phyloP scores from a whole-genome alignment of 1,140 invertebrate species.

The Pogonus chalceus region DNA sequence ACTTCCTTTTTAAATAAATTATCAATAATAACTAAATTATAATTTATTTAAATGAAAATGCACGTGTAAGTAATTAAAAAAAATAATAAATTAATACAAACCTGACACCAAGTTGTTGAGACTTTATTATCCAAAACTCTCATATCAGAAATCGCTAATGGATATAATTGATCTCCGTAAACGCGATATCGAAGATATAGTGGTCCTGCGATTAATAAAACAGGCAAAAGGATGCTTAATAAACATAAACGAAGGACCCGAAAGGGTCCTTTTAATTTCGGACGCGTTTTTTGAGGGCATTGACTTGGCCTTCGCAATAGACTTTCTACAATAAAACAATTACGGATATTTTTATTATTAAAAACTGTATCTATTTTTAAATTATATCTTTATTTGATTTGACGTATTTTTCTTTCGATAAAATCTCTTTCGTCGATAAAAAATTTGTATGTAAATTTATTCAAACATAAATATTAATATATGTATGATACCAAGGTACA shows the following conservation, averaged over 20 bases:
- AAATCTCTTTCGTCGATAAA: too few species aligned
- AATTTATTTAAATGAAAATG: neutral
- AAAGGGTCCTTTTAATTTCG: slow-evolving; percentile 46
- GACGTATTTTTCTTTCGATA: too few species aligned
- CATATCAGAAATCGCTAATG: slow-evolving; percentile 66
- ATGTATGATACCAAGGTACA: too few species aligned
- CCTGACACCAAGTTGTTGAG: slow-evolving; percentile 71
- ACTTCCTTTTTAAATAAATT: too few species aligned
- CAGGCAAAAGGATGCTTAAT: slow-evolving; percentile 52
- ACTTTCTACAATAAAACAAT: slow-evolving; percentile 1
- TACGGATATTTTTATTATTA: neutral
- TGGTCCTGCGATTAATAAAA: slow-evolving; percentile 52
- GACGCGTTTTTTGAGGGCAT: slow-evolving; percentile 33
- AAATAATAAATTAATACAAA: slow-evolving; percentile 27
- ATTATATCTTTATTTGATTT: too few species aligned
- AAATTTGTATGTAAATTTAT: too few species aligned
- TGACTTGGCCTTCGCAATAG: slow-evolving; percentile 8
- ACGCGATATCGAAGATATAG: slow-evolving; percentile 57
- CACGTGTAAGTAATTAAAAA: neutral
- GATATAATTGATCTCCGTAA: slow-evolving; percentile 56
- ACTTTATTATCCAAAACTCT: slow-evolving; percentile 57
- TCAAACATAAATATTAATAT: too few species aligned
- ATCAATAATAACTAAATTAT: neutral
- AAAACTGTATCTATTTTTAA: too few species aligned
- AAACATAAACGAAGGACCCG: slow-evolving; percentile 50